Base-by-base conservation (phyloP, 2,888 invertebrate species). In the Ophonus ardosiacus region DNA sequence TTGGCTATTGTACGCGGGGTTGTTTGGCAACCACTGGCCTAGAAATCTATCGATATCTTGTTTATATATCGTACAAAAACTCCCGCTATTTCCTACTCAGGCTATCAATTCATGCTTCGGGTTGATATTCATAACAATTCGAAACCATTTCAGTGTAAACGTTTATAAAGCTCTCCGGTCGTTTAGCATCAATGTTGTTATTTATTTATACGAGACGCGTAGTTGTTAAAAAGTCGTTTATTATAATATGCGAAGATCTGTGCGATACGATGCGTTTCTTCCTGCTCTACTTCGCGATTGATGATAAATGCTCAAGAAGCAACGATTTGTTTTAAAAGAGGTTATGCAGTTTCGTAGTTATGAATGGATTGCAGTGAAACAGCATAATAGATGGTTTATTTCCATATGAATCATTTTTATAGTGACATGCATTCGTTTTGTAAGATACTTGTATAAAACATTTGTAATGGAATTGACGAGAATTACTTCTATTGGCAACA, bases 221-320 rank as follows among this genome's bases (percentile, higher is more conserved):
- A 61, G 17, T 79, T 57, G 79, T 79, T 79, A 79, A 59, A 79
- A 79, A 79, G 38, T 79, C 79, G 61, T 79, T 79, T 61, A 79
- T 79, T 61, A 79, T 61, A 61, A 79, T 74, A 74, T 18, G 18
- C 40, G 63, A 21, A 10, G 31, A 68, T 31, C 68, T 74, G 18
- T 31, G 5, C 31, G 31, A 31, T 31, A 5, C 31, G 31, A 31
- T 31, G 31, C 31, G 31, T 31, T 74, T 74, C 71, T 74, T 43
- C 71, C 43, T 74, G 71, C 71, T 74, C 71, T 74, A 74, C 40
- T 74, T 74, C 18, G 13, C 13, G 43, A 74, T 74, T 74, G 43
- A 74, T 51, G 71, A 74, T 74, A 43, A 40, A 74, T 74, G 43
- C 40, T 43, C 17, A 8, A 17, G 43, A n/a, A 43, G 15, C 40